Percentiles rank a stretch among this genome's conserved stretches.
These are phyloP conservation scores for Zaprionus ghesquierei DNA, from an alignment of 1,140 invertebrate species.

Conservation along the genomic window DNA sequence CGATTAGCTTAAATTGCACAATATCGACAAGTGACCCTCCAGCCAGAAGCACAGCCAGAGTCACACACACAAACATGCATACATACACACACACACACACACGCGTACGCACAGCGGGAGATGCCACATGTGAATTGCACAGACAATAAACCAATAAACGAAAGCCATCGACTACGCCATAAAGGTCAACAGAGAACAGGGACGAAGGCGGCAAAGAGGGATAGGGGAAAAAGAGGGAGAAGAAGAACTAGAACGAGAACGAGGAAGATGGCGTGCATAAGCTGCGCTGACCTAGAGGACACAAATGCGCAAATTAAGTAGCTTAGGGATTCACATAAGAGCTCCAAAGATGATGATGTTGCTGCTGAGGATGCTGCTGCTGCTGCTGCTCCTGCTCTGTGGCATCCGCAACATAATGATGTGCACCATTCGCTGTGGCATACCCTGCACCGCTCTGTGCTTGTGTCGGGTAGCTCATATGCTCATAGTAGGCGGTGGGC, in stretches of 20 bases:
- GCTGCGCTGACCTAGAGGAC: conserved; percentile 10
- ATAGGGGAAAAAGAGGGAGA: neutral
- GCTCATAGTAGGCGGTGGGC: conserved; percentile 56
- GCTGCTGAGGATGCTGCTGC: conserved; percentile 52
- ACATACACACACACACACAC: neutral
- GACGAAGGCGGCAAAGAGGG: neutral
- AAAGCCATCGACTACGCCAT: conserved; percentile 54
- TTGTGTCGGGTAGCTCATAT: conserved; percentile 46
- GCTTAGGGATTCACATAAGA: conserved; percentile 81
- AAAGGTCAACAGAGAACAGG: conserved; percentile 35
- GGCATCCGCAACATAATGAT: conserved; percentile 23
- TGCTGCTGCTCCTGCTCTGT: conserved; percentile 39
- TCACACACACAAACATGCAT: neutral
- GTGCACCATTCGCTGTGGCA: conserved; percentile 17
- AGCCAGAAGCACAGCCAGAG: conserved; percentile 11
- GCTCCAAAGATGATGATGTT: conserved; percentile 75
- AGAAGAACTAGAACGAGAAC: neutral
- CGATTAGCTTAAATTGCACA: conserved; percentile 77
- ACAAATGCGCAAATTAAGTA: conserved; percentile 70
- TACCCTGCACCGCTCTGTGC: conserved; percentile 26
- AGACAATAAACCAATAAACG: conserved; percentile 78
- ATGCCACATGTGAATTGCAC: conserved; percentile 41
- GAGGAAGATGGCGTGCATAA: conserved; percentile 13
- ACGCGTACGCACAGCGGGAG: neutral
- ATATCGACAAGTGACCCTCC: conserved; percentile 53